Conservation (phyloP, 2,797 vertebrate species). For the Halcyon chelicuti region DNA sequence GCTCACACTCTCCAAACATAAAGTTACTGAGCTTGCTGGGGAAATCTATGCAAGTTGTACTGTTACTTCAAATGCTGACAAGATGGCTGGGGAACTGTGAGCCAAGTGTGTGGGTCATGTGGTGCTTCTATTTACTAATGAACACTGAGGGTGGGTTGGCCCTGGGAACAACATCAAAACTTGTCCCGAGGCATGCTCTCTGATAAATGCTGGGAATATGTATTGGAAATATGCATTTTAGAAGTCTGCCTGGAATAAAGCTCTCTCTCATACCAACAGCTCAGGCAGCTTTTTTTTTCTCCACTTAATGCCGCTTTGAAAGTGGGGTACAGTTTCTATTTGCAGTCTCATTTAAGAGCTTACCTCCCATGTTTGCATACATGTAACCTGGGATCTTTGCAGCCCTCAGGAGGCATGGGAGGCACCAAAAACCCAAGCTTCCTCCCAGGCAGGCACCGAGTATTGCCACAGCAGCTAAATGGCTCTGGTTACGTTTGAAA, state of each 20-base stretch:
- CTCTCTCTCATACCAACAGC: not conserved
- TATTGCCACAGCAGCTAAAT: not conserved
- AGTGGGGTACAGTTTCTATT: not conserved
- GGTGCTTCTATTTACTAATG: conserved; percentile 49
- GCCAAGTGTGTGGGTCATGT: conserved; percentile 38
- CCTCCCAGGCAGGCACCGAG: not conserved
- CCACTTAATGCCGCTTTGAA: not conserved
- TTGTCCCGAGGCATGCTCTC: not conserved
- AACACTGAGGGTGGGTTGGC: conserved; percentile 43
- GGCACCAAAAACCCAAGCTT: not conserved
- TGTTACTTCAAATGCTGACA: conserved; percentile 35
- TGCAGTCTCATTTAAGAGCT: not conserved
- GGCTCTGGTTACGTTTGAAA: not conserved
- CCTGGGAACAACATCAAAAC: not conserved
- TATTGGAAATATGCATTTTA: not conserved
- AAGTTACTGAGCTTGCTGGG: conserved; percentile 26
- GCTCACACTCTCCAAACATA: conserved; percentile 32
- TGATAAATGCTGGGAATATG: not conserved
- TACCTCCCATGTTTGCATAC: not conserved
- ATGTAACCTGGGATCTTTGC: not conserved
- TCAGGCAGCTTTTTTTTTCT: not conserved
- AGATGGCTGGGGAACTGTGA: conserved; percentile 15
- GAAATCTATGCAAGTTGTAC: conserved; percentile 31
- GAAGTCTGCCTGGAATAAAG: not conserved
- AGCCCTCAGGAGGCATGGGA: not conserved